phyloP scores from a whole-genome alignment of 2,888 invertebrate species.

The Ecdyonurus torrentis region DNA sequence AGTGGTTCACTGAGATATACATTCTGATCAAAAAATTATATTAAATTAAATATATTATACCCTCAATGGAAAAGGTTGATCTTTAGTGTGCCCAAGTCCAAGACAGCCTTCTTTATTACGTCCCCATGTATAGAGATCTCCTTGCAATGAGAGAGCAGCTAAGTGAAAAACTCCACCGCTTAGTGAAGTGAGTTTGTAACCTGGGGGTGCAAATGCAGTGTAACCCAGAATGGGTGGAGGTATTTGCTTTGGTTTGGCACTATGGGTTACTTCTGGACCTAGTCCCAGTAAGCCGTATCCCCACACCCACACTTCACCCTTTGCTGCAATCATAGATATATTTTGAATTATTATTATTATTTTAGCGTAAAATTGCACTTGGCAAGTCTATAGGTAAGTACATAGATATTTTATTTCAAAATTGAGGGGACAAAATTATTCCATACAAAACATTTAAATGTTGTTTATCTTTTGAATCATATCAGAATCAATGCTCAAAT shows the following conservation, averaged over 20 bases:
- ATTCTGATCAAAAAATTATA: neutral
- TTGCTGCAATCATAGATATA: constrained; percentile 36
- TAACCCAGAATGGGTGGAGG: constrained; percentile 69
- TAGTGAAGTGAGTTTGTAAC: constrained; percentile 45
- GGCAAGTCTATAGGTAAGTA: too few species aligned
- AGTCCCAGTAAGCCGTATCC: constrained; percentile 84
- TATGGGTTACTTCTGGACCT: constrained; percentile 58
- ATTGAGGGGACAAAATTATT: too few species aligned
- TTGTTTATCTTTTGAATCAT: too few species aligned
- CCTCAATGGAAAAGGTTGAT: constrained; percentile 80
- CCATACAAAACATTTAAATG: too few species aligned
- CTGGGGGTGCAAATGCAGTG: constrained; percentile 57
- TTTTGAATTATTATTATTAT: constrained; percentile 6
- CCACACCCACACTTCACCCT: constrained; percentile 80
- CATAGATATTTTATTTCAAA: too few species aligned
- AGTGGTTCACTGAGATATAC: too few species aligned
- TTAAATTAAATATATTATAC: constrained; percentile 24
- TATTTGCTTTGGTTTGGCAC: constrained; percentile 49
- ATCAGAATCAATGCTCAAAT: too few species aligned
- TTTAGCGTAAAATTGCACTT: too few species aligned
- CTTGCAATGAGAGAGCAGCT: constrained; percentile 64
- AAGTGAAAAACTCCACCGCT: constrained; percentile 57
- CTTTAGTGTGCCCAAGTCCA: constrained; percentile 60
- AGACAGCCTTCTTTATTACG: constrained; percentile 67
- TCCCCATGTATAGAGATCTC: constrained; percentile 87